phyloP scores from a whole-genome alignment of 2,888 invertebrate genomes.

The Drosophila meridionalis region DNA sequence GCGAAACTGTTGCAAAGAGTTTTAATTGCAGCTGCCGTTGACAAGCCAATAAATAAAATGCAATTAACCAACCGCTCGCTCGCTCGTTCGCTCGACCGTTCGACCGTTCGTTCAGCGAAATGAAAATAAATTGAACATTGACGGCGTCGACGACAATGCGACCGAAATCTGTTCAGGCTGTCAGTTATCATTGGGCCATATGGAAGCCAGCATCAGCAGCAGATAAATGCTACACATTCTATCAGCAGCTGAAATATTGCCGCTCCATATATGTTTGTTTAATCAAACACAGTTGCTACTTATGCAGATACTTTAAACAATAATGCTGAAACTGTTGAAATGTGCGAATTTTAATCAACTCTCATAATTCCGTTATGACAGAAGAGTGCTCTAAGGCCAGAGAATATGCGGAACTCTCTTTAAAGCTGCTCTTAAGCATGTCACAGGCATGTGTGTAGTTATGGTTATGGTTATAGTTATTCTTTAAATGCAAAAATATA shows the following conservation, averaged over 20 bases:
- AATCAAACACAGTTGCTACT: slow-evolving; percentile 4
- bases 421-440: too few species aligned
- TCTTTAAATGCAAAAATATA: not conserved
- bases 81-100: not conserved
- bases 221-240: slow-evolving; percentile 3
- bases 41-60: slow-evolving; percentile 79
- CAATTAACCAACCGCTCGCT: slow-evolving; percentile 65
- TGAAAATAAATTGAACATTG: slow-evolving; percentile 76
- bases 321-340: not conserved
- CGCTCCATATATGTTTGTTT: slow-evolving; percentile 1
- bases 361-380: not conserved
- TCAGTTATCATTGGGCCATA: slow-evolving; percentile 4
- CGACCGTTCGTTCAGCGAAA: slow-evolving; percentile 36
- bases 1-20: slow-evolving; percentile 20
- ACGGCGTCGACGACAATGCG: slow-evolving; percentile 54
- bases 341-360: slow-evolving; percentile 3
- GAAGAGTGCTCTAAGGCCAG: too few species aligned
- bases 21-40: slow-evolving; percentile 73
- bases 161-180: slow-evolving; percentile 35
- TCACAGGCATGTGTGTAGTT: too few species aligned
- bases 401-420: too few species aligned
- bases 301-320: not conserved
- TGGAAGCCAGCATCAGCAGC: not conserved
- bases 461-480: too few species aligned
- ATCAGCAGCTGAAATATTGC: slow-evolving; percentile 3